These are phyloP conservation scores for Eucidaris tribuloides DNA, from an alignment of 35 echinoderm and acorn worm genomes.

Conservation along the genomic window DNA sequence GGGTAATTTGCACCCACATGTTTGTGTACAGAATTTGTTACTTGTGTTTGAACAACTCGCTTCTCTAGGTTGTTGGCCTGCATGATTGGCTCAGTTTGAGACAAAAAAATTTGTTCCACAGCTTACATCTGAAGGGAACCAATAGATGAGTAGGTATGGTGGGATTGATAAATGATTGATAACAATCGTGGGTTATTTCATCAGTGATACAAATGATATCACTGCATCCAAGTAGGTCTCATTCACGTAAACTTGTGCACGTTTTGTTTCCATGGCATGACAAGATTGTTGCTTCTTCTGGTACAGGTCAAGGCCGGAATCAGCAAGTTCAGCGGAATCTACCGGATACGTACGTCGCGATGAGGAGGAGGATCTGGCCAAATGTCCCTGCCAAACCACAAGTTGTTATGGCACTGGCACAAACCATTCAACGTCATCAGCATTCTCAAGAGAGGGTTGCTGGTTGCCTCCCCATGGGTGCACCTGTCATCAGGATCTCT, in stretches of 20 bases:
- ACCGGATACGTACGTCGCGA: constrained; percentile 48
- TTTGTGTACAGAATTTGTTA: too few species aligned
- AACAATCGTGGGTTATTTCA: not conserved
- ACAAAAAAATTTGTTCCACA: too few species aligned
- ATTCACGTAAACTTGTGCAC: not conserved
- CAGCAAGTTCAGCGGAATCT: constrained; percentile 54
- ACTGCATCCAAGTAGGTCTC: not conserved
- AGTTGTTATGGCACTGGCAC: constrained; percentile 88
- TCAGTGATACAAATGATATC: not conserved
- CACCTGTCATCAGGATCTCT: constrained; percentile 37
- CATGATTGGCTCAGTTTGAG: too few species aligned
- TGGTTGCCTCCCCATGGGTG: constrained; percentile 69
- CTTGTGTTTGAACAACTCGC: too few species aligned
- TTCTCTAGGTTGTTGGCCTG: too few species aligned
- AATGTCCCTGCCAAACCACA: constrained; percentile 63
- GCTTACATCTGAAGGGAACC: too few species aligned
- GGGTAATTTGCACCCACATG: too few species aligned
- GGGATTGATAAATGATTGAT: not conserved
- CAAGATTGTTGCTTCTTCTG: not conserved
- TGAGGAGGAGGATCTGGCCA: constrained; percentile 64
- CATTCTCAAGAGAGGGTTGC: constrained; percentile 85
- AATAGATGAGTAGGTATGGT: too few species aligned
- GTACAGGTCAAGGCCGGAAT: not conserved
- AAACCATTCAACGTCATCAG: constrained; percentile 81
- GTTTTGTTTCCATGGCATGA: not conserved